Base-by-base conservation (phyloP, 2,797 vertebrate genomes). In the Rhodeus uyekii region DNA sequence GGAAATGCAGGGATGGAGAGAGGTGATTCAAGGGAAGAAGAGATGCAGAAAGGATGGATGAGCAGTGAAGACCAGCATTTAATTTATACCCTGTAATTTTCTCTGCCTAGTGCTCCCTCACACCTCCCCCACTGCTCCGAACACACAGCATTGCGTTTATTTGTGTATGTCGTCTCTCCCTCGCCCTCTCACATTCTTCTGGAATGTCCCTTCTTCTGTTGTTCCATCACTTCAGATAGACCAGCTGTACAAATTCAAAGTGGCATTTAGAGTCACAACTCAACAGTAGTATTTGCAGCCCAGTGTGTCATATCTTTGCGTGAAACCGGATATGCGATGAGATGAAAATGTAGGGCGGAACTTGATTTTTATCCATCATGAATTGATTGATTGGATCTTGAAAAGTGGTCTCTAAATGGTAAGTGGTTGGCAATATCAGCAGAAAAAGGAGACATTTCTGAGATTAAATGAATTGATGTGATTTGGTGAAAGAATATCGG, bases 181-280 rank as follows among this genome's bases (percentile, higher is more conserved):
- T 65, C 22, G 80, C 27, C 46, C 2, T 44, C 32, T 64, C 46
- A 24, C 38, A 77, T 84, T 84, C 85, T 48, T 80, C 76, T 72
- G 72, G 78, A 50, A 76, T 72, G 76, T 50, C 36, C 86, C 67
- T 58, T 39, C 34, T 80, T 55, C 50, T 82, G 50, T 88, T 73
- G 50, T 86, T 89, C 72, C 86, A 87, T 91, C 86, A 55, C 71
- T 86, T 87, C 86, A 87, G 58, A 77, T 16, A 13, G 87, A 82
- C 82, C 86, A 86, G 87, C 90, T 86, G 88, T 86, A 72, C 88
- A 73, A 81, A 73, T 71, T 88, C 89, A 42, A 87, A 64, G 39
- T 88, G 85, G 82, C 87, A 90, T 89, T 87, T 87, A 91, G 86
- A 90, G 91, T 80, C 81, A 77, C 91, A 10, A 72, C 29, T 34